These are phyloP conservation scores for Onthophagus sagittarius DNA, from an alignment of 2,888 invertebrate genomes.

Conservation along the genomic window DNA sequence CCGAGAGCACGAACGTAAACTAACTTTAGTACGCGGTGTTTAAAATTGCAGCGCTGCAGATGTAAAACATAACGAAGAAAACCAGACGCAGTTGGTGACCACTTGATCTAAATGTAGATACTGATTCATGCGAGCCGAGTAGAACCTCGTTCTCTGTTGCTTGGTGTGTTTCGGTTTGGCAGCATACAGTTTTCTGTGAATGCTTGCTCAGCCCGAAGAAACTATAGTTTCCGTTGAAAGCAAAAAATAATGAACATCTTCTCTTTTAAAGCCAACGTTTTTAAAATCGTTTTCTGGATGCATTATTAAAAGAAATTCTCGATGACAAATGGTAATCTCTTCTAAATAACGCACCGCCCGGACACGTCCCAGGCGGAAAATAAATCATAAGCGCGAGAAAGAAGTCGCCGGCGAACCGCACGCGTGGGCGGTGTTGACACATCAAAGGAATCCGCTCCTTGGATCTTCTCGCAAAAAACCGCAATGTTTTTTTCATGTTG, in stretches of 20 bases:
- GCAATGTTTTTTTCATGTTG: background rate
- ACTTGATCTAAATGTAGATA: conserved; percentile 26
- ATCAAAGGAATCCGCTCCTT: conserved; percentile 1
- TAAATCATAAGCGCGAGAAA: background rate
- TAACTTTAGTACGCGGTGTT: conserved; percentile 21
- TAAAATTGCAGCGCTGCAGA: conserved; percentile 25
- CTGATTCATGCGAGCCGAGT: conserved; percentile 20
- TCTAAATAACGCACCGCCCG: background rate
- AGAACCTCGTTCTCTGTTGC: background rate
- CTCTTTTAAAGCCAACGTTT: no score
- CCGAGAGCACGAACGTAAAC: background rate
- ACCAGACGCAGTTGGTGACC: conserved; percentile 26
- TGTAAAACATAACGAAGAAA: conserved; percentile 25
- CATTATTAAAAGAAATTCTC: background rate
- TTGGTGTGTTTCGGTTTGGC: background rate
- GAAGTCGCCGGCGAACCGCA: background rate
- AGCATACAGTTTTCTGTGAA: background rate
- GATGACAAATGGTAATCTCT: background rate
- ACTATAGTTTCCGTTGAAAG: no score
- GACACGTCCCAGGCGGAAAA: background rate
- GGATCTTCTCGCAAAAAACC: background rate
- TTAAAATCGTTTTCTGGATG: no score
- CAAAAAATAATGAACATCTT: no score
- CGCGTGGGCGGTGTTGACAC: conserved; percentile 9
- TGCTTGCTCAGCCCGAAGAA: background rate